A percentile compares a stretch with the other conserved stretches of the same genome.
Evolutionary conservation across 2,888 invertebrate species (phyloP).

Genomic region (Trichogramma dendrolimi): DNA sequence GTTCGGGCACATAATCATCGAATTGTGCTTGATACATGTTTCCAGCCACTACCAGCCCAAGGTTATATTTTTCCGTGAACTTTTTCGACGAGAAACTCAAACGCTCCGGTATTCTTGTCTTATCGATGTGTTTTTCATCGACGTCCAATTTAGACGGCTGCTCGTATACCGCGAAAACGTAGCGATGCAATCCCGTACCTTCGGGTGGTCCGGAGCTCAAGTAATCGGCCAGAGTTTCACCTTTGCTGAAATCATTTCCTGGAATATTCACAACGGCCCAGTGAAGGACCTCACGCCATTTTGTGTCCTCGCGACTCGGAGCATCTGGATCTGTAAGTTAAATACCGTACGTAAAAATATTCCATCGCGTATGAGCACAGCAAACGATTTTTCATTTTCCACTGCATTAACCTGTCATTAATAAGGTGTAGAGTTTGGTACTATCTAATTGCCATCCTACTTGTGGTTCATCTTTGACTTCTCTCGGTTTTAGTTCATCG

Average conservation of each 20-base stretch:
- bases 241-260: slow-evolving; percentile 44
- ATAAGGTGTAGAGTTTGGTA: slow-evolving; percentile 15
- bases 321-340: slow-evolving; percentile 43
- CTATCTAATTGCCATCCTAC: slow-evolving; percentile 12
- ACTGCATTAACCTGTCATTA: slow-evolving; percentile 19
- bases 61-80: slow-evolving; percentile 58
- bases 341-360: too few relatives aligned
- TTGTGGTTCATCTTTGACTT: slow-evolving; percentile 68
- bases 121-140: slow-evolving; percentile 42
- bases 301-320: slow-evolving; percentile 42
- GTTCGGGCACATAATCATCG: slow-evolving; percentile 58
- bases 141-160: slow-evolving; percentile 48
- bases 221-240: slow-evolving; percentile 48
- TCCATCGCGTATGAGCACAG: too few relatives aligned
- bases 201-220: slow-evolving; percentile 48
- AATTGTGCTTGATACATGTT: slow-evolving; percentile 59
- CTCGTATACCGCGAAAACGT: slow-evolving; percentile 46
- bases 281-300: slow-evolving; percentile 43
- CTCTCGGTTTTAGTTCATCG: slow-evolving; percentile 63
- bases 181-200: slow-evolving; percentile 44
- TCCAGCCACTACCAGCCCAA: slow-evolving; percentile 61
- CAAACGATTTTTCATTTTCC: slow-evolving; percentile 25
- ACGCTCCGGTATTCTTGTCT: slow-evolving; percentile 52
- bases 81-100: slow-evolving; percentile 58
- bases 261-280: slow-evolving; percentile 51